Evolutionary conservation across 2,113 vertebrate genomes (phyloP).

Genomic region (Melanocharis versteri): DNA sequence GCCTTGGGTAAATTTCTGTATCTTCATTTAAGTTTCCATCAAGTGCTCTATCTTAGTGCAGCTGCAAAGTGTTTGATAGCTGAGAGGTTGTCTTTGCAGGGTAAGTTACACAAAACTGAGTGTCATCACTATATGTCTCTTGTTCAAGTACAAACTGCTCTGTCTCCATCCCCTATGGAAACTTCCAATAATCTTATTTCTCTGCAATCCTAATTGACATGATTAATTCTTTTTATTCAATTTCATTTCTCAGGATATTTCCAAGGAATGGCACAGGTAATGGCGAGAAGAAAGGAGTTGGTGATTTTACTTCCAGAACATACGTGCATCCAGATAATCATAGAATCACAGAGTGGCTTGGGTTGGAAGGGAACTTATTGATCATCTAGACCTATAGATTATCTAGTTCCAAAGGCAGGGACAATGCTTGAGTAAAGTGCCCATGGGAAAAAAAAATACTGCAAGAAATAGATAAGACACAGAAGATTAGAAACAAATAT

Average conservation of each 20-base stretch:
- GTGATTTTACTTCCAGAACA: neutral
- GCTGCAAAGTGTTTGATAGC: neutral
- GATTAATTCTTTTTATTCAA: neutral
- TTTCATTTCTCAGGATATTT: slow-evolving; percentile 24
- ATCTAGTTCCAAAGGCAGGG: neutral
- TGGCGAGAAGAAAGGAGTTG: neutral
- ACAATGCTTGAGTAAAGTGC: neutral
- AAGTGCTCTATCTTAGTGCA: neutral
- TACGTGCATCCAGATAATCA: neutral
- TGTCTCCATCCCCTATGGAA: neutral
- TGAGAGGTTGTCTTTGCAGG: neutral
- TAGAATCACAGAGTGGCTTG: neutral
- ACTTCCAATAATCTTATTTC: neutral
- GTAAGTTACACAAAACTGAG: neutral
- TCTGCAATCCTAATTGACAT: neutral
- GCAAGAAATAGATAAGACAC: neutral
- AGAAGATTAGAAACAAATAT: neutral
- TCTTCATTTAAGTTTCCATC: neutral
- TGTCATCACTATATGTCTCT: neutral
- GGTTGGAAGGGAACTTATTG: neutral
- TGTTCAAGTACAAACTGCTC: neutral
- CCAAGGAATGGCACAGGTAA: neutral
- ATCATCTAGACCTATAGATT: neutral
- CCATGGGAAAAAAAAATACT: neutral
- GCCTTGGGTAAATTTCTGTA: neutral